phyloP scores from a whole-genome alignment of 2,888 invertebrate genomes.

The Chironomus riparius region DNA sequence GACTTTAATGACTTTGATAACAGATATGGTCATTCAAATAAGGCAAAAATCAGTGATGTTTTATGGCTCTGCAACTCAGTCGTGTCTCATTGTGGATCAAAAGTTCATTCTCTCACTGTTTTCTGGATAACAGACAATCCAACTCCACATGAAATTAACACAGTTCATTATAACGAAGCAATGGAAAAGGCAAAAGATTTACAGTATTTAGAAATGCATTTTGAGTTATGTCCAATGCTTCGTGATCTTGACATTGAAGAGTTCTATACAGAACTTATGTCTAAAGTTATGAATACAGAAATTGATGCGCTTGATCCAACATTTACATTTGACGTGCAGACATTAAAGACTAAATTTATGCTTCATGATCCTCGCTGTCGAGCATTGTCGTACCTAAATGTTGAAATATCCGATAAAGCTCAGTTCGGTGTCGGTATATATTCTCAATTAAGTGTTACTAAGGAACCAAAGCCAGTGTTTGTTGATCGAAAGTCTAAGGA shows the following conservation, averaged over 20 bases:
- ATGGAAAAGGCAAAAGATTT: constrained; percentile 55
- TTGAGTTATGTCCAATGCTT: constrained; percentile 48
- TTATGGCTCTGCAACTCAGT: constrained; percentile 50
- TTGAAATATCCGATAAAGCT: constrained; percentile 50
- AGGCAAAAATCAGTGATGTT: constrained; percentile 42
- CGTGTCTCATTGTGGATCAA: constrained; percentile 48
- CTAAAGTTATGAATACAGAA: constrained; percentile 32
- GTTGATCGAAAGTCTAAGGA: constrained; percentile 47
- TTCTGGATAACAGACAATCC: constrained; percentile 41
- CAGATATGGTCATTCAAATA: constrained; percentile 34
- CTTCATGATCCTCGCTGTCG: constrained; percentile 55
- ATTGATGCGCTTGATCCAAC: constrained; percentile 42
- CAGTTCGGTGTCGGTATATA: constrained; percentile 55
- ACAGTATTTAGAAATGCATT: constrained; percentile 51
- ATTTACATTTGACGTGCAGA: constrained; percentile 38
- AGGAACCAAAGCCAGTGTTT: constrained; percentile 42
- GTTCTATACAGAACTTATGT: constrained; percentile 41
- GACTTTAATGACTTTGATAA: constrained; percentile 34
- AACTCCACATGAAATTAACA: constrained; percentile 34
- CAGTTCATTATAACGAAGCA: constrained; percentile 43
- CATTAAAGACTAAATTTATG: constrained; percentile 42
- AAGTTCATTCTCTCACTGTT: constrained; percentile 45
- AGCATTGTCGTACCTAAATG: constrained; percentile 49
- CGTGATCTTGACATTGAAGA: constrained; percentile 38
- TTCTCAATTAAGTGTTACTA: constrained; percentile 39